Conservation (phyloP, 37 sponge, comb jelly and placozoan genomes). For the Ephydatia muelleri region DNA sequence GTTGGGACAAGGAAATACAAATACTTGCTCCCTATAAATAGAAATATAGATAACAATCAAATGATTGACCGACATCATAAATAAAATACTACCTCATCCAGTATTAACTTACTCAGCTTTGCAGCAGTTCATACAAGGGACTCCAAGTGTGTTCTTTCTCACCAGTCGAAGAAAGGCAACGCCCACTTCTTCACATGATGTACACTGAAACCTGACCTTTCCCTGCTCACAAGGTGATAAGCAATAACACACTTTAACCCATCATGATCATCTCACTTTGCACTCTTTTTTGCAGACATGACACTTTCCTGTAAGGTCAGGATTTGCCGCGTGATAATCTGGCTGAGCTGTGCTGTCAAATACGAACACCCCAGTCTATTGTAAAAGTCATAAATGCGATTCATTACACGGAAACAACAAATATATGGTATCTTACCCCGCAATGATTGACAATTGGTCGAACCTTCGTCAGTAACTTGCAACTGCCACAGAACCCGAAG, state of each 20-base stretch:
- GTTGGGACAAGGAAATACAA: slow-evolving; percentile 27
- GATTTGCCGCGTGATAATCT: not conserved
- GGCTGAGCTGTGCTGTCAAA: not conserved
- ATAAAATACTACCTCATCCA: not conserved
- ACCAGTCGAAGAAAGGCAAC: slow-evolving; percentile 41
- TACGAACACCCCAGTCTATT: not conserved
- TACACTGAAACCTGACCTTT: slow-evolving; percentile 35
- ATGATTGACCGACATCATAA: no score
- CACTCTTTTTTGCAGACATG: not conserved
- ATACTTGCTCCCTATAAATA: slow-evolving; percentile 25
- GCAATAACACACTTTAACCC: not conserved
- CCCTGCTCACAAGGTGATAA: slow-evolving; percentile 19
- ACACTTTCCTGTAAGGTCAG: not conserved
- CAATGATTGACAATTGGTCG: not conserved
- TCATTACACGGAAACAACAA: no score
- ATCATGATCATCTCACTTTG: not conserved
- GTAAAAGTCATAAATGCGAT: not conserved
- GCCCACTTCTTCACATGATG: slow-evolving; percentile 10
- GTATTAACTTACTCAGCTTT: not conserved
- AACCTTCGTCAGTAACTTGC: not conserved
- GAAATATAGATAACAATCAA: not conserved
- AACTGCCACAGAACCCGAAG: not conserved
- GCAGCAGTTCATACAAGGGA: slow-evolving; percentile 60
- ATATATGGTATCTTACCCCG: no score
- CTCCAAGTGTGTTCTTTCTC: slow-evolving; percentile 24